Percentiles rank a stretch among this genome's conserved stretches.
These are phyloP conservation scores for Patiria pectinifera DNA, from an alignment of 53 echinoderm and acorn worm species.

Conservation along the genomic window DNA sequence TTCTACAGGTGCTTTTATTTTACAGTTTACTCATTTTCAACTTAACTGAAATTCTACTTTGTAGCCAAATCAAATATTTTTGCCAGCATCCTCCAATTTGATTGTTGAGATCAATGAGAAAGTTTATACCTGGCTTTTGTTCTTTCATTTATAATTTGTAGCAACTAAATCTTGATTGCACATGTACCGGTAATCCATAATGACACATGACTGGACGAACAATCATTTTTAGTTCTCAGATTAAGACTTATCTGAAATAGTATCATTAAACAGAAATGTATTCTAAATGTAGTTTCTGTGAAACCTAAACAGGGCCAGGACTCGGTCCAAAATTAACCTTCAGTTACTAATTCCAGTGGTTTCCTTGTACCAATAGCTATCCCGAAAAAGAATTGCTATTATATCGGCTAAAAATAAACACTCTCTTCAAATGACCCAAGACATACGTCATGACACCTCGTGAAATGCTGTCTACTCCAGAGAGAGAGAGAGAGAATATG, in stretches of 20 bases:
- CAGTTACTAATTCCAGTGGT: not conserved
- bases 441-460: slow-evolving; percentile 24
- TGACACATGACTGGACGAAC: not conserved
- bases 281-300: not conserved
- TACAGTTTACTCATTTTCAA: too few species aligned
- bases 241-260: not conserved
- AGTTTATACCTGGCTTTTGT: too few species aligned
- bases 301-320: not conserved
- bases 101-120: too few species aligned
- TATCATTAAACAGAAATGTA: not conserved
- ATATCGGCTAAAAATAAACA: slow-evolving; percentile 42
- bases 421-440: slow-evolving; percentile 28
- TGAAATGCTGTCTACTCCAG: not conserved
- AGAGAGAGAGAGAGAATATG: not conserved
- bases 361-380: not conserved
- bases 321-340: not conserved
- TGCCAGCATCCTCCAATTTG: too few species aligned
- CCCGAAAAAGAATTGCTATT: not conserved
- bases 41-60: too few species aligned
- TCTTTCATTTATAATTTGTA: too few species aligned
- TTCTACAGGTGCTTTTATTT: too few species aligned
- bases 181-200: not conserved
- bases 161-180: too few species aligned
- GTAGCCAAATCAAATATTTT: too few species aligned
- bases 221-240: not conserved